Percentiles rank a stretch among this genome's conserved stretches.
Evolutionary conservation across 2,113 vertebrate genomes (phyloP).

Genomic region (Haemorhous mexicanus): DNA sequence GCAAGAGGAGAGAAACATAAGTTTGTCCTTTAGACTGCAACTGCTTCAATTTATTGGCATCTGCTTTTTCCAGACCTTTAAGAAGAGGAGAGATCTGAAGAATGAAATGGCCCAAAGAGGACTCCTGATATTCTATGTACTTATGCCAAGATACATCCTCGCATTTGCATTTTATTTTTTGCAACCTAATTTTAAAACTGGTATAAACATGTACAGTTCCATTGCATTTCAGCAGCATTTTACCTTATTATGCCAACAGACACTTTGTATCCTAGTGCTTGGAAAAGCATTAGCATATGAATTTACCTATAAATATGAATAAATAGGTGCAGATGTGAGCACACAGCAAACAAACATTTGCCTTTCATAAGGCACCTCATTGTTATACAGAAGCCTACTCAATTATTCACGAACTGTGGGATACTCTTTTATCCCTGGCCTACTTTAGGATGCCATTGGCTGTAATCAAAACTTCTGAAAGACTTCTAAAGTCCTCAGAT

Average conservation of each 20-base stretch:
- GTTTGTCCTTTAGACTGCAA: neutral
- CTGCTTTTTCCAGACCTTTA: neutral
- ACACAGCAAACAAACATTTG: conserved; percentile 59
- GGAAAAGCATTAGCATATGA: conserved; percentile 44
- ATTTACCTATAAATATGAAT: conserved; percentile 59
- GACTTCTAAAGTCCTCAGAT: conserved; percentile 27
- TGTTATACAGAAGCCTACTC: conserved; percentile 49
- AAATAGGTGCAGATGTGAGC: conserved; percentile 54
- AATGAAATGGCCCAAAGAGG: neutral
- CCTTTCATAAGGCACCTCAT: conserved; percentile 57
- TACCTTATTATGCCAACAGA: neutral
- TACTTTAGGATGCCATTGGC: conserved; percentile 48
- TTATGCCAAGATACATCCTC: neutral
- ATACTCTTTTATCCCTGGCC: conserved; percentile 62
- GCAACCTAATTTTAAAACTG: neutral
- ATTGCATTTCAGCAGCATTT: conserved; percentile 1
- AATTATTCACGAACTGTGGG: conserved; percentile 57
- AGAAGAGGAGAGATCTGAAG: neutral
- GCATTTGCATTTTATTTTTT: neutral
- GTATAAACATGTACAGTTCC: neutral
- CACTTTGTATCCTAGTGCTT: neutral
- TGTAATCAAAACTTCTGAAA: conserved; percentile 61
- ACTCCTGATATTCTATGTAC: neutral
- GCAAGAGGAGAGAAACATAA: neutral
- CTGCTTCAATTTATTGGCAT: neutral